These are phyloP conservation scores for Mormyrops boulengeri DNA, from an alignment of 2,797 vertebrate species.

Conservation along the genomic window DNA sequence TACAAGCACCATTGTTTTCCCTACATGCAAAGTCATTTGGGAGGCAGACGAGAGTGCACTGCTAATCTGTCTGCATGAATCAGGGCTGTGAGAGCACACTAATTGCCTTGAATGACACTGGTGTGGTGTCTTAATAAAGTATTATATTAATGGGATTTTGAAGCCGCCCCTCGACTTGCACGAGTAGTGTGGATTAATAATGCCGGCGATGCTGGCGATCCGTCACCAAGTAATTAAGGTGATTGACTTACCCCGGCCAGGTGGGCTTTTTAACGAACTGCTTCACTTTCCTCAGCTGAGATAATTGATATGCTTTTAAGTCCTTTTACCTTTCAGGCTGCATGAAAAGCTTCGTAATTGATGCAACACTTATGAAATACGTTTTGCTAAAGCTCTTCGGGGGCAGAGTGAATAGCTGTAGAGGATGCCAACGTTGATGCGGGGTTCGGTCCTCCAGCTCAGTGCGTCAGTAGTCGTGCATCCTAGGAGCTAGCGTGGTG, in stretches of 20 bases:
- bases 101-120: slow-evolving; percentile 1
- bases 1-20: not conserved
- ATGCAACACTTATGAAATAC: not conserved
- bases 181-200: not conserved
- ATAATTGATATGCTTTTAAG: slow-evolving; percentile 13
- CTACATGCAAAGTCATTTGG: not conserved
- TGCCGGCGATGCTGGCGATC: not conserved
- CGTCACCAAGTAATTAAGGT: not conserved
- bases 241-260: not conserved
- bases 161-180: not conserved
- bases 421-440: not conserved
- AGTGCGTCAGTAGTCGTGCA: not conserved
- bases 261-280: not conserved
- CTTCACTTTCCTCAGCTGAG: not conserved
- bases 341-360: not conserved
- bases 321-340: not conserved
- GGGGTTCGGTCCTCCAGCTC: not conserved
- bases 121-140: not conserved
- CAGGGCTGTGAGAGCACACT: not conserved
- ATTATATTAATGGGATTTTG: slow-evolving; percentile 3
- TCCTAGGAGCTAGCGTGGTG: not conserved
- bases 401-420: not conserved
- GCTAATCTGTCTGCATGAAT: not conserved
- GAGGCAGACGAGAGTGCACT: not conserved
- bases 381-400: not conserved